These are phyloP conservation scores for Calypte anna DNA, from an alignment of 2,113 vertebrate species.

Conservation along the genomic window DNA sequence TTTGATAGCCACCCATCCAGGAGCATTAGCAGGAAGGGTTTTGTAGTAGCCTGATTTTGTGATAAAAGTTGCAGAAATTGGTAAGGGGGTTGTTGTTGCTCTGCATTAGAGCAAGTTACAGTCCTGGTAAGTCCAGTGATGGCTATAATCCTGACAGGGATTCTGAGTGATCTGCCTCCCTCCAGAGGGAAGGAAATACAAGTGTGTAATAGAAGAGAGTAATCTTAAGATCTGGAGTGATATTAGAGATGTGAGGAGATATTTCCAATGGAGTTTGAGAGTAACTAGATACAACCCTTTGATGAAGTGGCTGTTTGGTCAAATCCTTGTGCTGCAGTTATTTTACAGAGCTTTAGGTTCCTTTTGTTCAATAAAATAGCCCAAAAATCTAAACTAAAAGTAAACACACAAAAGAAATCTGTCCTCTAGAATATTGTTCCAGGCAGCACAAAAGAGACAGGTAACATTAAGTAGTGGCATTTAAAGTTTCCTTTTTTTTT, in stretches of 20 bases:
- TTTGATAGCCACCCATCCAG: not conserved
- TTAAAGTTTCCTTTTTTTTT: not conserved
- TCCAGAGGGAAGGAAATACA: not conserved
- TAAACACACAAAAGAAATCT: not conserved
- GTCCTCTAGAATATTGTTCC: not conserved
- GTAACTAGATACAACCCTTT: not conserved
- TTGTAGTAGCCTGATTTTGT: not conserved
- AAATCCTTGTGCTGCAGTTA: not conserved
- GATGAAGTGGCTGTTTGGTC: not conserved
- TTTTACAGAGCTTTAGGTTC: not conserved
- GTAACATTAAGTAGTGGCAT: not conserved
- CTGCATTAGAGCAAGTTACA: not conserved
- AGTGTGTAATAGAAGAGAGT: not conserved
- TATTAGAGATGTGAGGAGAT: not conserved
- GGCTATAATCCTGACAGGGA: not conserved
- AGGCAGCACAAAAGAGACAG: not conserved
- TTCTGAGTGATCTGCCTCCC: not conserved
- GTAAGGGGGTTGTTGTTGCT: accelerated
- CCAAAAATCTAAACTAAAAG: not conserved
- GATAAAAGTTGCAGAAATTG: not conserved
- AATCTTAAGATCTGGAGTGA: not conserved
- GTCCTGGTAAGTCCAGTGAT: not conserved
- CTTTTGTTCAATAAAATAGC: not conserved
- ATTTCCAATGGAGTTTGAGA: not conserved
- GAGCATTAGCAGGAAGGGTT: not conserved